Percentiles rank a stretch among this genome's conserved stretches.
These are phyloP conservation scores for Heteractis magnifica DNA, from an alignment of 92 coral and sea anemone genomes.

Conservation along the genomic window DNA sequence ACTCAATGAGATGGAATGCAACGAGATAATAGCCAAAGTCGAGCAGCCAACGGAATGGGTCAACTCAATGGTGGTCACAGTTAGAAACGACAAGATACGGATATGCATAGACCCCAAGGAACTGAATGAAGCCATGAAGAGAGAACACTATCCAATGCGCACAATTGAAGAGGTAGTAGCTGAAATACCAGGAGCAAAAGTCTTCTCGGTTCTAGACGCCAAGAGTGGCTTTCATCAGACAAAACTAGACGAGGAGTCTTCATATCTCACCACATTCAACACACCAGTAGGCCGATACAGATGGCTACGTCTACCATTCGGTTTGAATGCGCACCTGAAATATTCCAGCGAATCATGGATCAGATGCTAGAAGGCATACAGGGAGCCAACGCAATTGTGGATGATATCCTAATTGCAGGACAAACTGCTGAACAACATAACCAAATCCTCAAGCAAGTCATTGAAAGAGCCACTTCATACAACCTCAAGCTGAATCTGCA, in stretches of 20 bases:
- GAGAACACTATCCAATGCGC: constrained; percentile 15
- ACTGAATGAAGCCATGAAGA: constrained; percentile 21
- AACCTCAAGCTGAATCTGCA: constrained; percentile 48
- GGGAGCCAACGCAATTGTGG: constrained; percentile 45
- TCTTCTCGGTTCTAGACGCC: constrained; percentile 15
- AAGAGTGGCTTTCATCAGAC: constrained; percentile 19
- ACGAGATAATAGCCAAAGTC: constrained; percentile 31
- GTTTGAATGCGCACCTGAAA: constrained; percentile 31
- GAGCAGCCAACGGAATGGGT: constrained; percentile 42
- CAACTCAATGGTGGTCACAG: constrained; percentile 37
- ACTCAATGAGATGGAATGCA: constrained; percentile 12
- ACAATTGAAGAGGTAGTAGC: constrained; percentile 23
- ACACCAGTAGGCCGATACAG: constrained; percentile 28
- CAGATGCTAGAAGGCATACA: constrained; percentile 47
- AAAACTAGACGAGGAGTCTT: constrained; percentile 6
- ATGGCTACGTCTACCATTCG: constrained; percentile 37
- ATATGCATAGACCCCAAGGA: constrained; percentile 39
- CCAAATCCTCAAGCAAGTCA: constrained; percentile 38
- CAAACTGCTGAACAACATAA: constrained; percentile 37
- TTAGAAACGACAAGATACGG: constrained; percentile 34
- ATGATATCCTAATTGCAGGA: constrained; percentile 51
- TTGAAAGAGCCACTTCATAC: constrained; percentile 55
- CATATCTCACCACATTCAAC: constrained; percentile 22
- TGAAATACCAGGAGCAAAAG: constrained; percentile 25
- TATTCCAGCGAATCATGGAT: constrained; percentile 37